phyloP scores from a whole-genome alignment of 37 sponge, comb jelly and placozoan genomes.

The Halichondria panicea region DNA sequence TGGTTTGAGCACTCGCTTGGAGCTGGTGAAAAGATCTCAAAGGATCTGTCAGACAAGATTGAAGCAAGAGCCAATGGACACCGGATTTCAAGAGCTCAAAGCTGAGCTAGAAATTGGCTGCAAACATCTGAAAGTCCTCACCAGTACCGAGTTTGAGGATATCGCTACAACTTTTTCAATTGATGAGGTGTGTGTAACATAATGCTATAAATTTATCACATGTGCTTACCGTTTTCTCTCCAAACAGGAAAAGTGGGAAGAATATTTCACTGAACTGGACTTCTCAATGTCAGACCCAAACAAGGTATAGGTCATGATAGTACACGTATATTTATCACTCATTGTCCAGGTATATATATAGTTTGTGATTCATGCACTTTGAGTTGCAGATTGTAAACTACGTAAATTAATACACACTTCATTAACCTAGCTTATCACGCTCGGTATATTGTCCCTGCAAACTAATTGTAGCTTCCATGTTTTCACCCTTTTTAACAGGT shows the following conservation, averaged over 20 bases:
- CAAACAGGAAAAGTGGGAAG: slow-evolving; percentile 35
- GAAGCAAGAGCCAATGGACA: too few species aligned
- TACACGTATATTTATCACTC: too few species aligned
- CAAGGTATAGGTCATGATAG: slow-evolving; percentile 28
- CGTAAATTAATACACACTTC: too few species aligned
- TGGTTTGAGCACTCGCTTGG: background rate
- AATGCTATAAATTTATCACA: background rate
- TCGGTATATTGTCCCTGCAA: background rate
- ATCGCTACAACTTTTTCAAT: background rate
- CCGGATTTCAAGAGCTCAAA: background rate
- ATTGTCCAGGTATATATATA: too few species aligned
- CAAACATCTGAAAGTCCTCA: background rate
- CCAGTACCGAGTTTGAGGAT: background rate
- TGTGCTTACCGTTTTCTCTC: background rate
- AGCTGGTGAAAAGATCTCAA: slow-evolving; percentile 4
- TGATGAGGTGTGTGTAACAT: background rate
- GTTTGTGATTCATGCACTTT: too few species aligned
- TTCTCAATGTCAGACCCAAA: slow-evolving; percentile 30
- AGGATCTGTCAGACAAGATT: background rate
- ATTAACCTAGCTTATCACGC: too few species aligned
- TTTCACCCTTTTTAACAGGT: slow-evolving; percentile 6
- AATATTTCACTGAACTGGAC: slow-evolving; percentile 15
- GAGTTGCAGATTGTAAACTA: too few species aligned
- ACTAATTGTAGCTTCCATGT: background rate
- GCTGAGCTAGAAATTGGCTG: background rate